Conservation (phyloP, 2,113 vertebrate species). For the Vireo altiloquus region DNA sequence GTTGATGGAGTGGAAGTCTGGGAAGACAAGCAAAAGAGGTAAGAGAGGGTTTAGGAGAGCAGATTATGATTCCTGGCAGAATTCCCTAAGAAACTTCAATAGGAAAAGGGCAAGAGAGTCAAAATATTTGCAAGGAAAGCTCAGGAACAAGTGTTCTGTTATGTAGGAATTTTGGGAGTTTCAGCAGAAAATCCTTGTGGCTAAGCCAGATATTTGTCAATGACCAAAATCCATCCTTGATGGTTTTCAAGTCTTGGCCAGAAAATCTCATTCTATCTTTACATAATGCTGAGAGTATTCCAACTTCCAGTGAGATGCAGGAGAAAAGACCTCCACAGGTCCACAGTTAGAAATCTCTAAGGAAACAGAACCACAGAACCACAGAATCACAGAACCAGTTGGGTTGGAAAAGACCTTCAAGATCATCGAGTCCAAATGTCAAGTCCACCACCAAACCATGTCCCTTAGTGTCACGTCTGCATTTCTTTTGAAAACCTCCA, state of each 20-base stretch:
- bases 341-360: neutral
- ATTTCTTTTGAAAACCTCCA: neutral
- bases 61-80: neutral
- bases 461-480: neutral
- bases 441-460: neutral
- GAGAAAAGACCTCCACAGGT: neutral
- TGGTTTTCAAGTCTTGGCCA: neutral
- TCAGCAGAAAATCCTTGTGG: neutral
- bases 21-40: neutral
- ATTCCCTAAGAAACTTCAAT: neutral
- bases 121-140: neutral
- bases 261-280: neutral
- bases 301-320: neutral
- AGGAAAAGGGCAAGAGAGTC: neutral
- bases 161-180: neutral
- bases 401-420: neutral
- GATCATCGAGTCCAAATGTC: neutral
- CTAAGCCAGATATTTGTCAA: neutral
- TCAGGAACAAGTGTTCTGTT: neutral
- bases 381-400: neutral
- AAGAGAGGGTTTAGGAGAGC: neutral
- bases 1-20: neutral
- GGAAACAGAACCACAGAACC: neutral
- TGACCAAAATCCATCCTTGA: neutral
- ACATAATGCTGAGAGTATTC: neutral